Percentiles rank a stretch among this genome's conserved stretches.
Conservation (phyloP, 2,797 vertebrate genomes). For the Ispidina lecontei region DNA sequence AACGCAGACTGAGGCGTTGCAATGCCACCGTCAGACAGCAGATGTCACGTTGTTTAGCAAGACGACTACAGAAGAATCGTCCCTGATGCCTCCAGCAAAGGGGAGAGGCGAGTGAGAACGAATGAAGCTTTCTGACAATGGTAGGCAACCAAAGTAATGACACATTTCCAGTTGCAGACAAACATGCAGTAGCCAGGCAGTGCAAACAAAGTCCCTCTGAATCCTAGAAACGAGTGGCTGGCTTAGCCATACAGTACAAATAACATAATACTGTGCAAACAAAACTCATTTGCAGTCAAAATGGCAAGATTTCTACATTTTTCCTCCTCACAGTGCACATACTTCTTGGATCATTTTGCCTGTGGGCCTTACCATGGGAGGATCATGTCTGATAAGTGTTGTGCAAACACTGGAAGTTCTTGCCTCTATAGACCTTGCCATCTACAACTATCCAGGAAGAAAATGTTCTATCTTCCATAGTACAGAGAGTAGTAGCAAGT, state of each 20-base stretch:
- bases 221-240: not conserved
- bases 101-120: rapidly evolving
- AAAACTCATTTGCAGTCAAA: not conserved
- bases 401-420: not conserved
- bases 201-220: not conserved
- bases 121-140: not conserved
- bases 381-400: rapidly evolving
- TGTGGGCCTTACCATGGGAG: not conserved
- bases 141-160: not conserved
- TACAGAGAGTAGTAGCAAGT: not conserved
- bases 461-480: not conserved
- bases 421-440: not conserved
- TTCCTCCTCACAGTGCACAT: not conserved
- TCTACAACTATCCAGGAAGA: not conserved
- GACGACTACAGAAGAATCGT: not conserved
- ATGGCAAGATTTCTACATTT: not conserved
- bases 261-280: not conserved
- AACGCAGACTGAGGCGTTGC: not conserved
- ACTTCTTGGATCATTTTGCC: not conserved
- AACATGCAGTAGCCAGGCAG: not conserved
- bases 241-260: not conserved
- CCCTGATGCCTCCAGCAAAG: not conserved
- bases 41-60: not conserved
- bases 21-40: conserved; percentile 11
- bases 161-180: not conserved